phyloP scores from a whole-genome alignment of 2,797 vertebrate genomes.

The Smutsia gigantea region DNA sequence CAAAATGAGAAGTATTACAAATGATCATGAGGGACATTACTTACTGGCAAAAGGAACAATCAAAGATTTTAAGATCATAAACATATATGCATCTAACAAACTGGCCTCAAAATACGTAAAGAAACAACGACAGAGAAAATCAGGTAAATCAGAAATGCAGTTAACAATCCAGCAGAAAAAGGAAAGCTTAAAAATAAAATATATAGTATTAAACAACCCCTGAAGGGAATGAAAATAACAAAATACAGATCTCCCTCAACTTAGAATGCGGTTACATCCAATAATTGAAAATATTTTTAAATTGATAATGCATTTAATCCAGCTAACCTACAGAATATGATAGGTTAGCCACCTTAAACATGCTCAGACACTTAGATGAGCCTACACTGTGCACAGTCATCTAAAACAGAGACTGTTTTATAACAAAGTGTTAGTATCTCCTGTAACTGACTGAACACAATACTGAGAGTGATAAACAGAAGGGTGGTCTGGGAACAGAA shows the following conservation, averaged over 20 bases:
- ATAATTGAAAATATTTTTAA: not conserved
- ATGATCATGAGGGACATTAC: not conserved
- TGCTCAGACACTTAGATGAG: not conserved
- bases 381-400: too few species aligned
- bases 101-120: conserved; percentile 3
- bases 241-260: not conserved
- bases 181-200: conserved; percentile 25
- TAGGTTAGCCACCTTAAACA: not conserved
- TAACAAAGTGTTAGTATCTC: too few species aligned
- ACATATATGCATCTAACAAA: not conserved
- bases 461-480: not conserved
- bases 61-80: not conserved
- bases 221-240: not conserved
- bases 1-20: not conserved
- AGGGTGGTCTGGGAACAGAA: not conserved
- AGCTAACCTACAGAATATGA: not conserved
- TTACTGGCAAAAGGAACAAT: not conserved
- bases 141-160: not conserved
- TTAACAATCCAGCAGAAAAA: not conserved
- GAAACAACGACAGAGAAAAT: not conserved
- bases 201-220: not conserved
- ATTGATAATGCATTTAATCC: not conserved
- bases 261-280: not conserved
- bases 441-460: too few species aligned
- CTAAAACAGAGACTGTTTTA: too few species aligned